Evolutionary conservation across 2,888 invertebrate species (phyloP), one percentile per base, ranked within the genome.

Genomic region (Eremobia ochroleuca): DNA sequence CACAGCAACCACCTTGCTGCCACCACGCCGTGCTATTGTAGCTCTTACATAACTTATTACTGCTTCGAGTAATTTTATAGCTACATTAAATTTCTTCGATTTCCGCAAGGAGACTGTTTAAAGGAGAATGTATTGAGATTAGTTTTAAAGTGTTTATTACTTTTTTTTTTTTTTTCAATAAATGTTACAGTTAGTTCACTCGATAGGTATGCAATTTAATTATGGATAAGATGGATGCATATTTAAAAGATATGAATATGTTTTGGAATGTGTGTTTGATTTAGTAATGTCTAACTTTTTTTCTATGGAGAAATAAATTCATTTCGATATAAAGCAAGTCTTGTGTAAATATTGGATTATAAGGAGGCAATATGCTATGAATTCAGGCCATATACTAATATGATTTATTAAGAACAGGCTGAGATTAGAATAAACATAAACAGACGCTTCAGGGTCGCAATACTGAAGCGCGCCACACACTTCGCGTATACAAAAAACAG

Each of bases 1-100:
- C 94, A 94, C 92, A 92, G 91, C 93, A 90, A 90, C 92, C 91
- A 92, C 92, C 91, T 93, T 87, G 85, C 91, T 89, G 88, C 91
- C 88, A 88, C 85, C 79, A 86, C 85, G 79, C 85, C 86, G 78
- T 81, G 86, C 87, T 80, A 88, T 88, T 89, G 85, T 87, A 85
- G 79, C 76, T 89, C 88, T 91, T 91, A 82, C 76, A 87, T 87
- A 83, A 85, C 75, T 88, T 78, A 86, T 81, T 81, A 85, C 81
- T 68, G 76, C 75, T 73, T 88, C 76, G 62, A 79, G 83, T 74
- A 82, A 81, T 73, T 82, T 79, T 67, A 73, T 73, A 66, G 68
- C 65, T 66, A 82, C 73, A 55, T 68, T 59, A 64, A 82, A 58
- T 55, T 72, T 72, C 40, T 62, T 67, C 49, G 18, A 70, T 66